These are phyloP conservation scores for Empis livida DNA, from an alignment of 2,888 invertebrate species.

Conservation along the genomic window DNA sequence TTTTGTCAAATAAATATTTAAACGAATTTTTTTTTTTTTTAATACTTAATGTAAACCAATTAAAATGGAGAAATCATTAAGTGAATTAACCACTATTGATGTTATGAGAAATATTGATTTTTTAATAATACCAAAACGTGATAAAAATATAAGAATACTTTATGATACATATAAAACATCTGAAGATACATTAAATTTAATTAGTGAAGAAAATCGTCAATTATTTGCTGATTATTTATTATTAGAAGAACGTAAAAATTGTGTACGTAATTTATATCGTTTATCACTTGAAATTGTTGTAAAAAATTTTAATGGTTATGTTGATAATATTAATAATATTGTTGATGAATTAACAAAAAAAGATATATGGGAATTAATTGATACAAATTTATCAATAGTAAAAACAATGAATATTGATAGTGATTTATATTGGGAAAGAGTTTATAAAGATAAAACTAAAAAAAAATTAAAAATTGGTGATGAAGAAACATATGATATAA, in stretches of 20 bases:
- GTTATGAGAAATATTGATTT: background rate
- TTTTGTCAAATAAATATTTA: no score
- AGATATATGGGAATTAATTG: constrained; percentile 15
- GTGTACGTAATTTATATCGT: background rate
- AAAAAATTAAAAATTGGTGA: no score
- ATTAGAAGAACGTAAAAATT: background rate
- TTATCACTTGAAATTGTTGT: background rate
- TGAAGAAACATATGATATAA: background rate
- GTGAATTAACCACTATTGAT: background rate
- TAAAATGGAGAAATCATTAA: no score
- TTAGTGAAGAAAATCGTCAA: background rate
- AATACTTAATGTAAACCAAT: no score
- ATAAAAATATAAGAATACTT: background rate
- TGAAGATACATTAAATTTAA: background rate
- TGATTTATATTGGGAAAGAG: constrained; percentile 23
- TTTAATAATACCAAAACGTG: background rate
- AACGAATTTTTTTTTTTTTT: no score
- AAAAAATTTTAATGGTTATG: background rate
- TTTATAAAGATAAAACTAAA: constrained; percentile 14
- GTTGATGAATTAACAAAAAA: background rate
- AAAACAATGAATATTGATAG: constrained; percentile 22
- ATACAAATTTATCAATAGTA: constrained; percentile 20
- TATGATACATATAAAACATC: background rate
- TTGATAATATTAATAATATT: background rate
- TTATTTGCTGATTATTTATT: background rate